Base-by-base conservation (phyloP, 2,797 vertebrate genomes). In the Dromococcyx pavoninus region DNA sequence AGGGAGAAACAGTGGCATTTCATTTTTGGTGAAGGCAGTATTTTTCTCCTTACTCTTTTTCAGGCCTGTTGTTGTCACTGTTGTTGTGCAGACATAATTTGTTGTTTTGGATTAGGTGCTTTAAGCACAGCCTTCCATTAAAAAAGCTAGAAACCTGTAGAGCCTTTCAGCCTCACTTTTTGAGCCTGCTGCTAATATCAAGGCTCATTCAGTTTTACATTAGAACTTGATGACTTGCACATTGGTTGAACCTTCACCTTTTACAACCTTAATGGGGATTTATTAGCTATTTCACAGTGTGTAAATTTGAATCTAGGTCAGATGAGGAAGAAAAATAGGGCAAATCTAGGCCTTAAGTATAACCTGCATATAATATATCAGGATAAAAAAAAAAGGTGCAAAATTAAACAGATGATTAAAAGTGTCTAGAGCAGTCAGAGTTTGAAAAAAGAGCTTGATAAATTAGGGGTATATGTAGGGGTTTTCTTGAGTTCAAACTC, bases 301-400 rank as follows among this genome's bases (percentile, higher is more conserved):
- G 93, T 98, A 98, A 98, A 98, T 98, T 98, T 98, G 96, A 98
- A 97, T 98, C 97, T 97, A 97, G 97, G 97, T 98, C 97, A 97
- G 88, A 97, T 96, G 95, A 97, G 92, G 91, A 97, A 96, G 94
- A 97, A 97, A 97, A 97, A 97, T 97, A 96, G 97, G 94, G 95
- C 94, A 97, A 96, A 97, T 96, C 69, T 81, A 96, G 92, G 87
- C 86, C 92, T 96, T 96, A 97, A 97, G 91, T 95, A 93, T 95
- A 98, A 97, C 87, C 94, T 97, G 90, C 93, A 95, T 95, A 97
- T 97, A 97, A 97, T 96, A 95, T 93, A 96, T 96, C 90, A 94
- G 88, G 95, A 72, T 58, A 23, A 82, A 85, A 96, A 94, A 85
- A 95, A 96, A 96, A 96, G 86, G 75, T 94, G 74, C 44, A 96